These are phyloP conservation scores for Ptiloglossa arizonensis DNA, from an alignment of 1,140 invertebrate species.

Conservation along the genomic window DNA sequence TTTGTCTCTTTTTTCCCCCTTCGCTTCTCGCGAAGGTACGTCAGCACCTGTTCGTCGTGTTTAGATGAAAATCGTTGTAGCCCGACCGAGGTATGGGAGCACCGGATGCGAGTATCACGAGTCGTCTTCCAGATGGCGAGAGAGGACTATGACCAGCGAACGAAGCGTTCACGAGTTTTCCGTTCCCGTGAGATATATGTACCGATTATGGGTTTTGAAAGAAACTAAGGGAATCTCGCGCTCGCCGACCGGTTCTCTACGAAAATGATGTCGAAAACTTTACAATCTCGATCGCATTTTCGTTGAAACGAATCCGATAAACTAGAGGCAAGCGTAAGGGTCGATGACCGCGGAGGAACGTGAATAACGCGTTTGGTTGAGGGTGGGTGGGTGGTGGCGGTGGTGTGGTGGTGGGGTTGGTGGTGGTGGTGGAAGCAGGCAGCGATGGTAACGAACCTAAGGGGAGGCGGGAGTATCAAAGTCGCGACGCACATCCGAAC, in stretches of 20 bases:
- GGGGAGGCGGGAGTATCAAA: constrained; percentile 22
- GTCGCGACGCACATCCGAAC: background rate
- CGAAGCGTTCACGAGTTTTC: too few relatives aligned
- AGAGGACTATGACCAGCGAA: background rate
- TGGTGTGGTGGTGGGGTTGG: background rate
- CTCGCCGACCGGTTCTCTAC: too few relatives aligned
- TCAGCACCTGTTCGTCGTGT: constrained; percentile 10
- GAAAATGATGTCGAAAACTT: background rate
- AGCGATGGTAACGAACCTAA: constrained; percentile 2
- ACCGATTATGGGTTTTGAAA: too few relatives aligned
- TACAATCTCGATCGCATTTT: background rate
- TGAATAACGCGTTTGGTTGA: constrained; percentile 17
- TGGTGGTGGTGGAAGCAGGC: background rate
- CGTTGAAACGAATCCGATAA: background rate
- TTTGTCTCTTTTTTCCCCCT: background rate
- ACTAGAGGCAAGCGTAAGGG: constrained; percentile 12
- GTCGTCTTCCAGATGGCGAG: constrained; percentile 24
- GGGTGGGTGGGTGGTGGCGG: constrained; percentile 7
- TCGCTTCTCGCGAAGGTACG: background rate
- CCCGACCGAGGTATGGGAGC: background rate
- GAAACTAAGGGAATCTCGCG: too few relatives aligned
- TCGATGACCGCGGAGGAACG: constrained; percentile 39
- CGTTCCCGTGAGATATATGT: background rate
- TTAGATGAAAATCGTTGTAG: background rate
- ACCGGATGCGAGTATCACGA: background rate